Conservation (phyloP, 2,113 vertebrate genomes). For the Rhombomys opimus region DNA sequence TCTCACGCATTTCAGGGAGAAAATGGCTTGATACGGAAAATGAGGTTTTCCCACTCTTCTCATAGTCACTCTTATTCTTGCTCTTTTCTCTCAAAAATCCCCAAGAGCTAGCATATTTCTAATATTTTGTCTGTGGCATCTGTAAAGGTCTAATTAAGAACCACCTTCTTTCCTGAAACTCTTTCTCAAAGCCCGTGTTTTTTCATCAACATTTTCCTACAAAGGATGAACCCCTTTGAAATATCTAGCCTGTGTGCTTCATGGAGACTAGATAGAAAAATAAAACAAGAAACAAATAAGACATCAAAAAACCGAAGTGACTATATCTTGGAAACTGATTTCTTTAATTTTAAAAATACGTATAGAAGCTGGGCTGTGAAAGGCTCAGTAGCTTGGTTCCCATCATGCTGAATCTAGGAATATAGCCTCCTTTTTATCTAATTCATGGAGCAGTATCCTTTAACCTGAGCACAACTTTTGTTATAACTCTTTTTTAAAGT, state of each 20-base stretch:
- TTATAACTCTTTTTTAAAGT: neutral
- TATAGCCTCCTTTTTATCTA: neutral
- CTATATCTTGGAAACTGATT: neutral
- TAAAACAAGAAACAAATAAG: slow-evolving; percentile 49
- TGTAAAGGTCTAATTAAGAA: neutral
- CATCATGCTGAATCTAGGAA: neutral
- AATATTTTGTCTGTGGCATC: neutral
- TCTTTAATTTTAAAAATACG: neutral
- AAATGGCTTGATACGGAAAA: neutral
- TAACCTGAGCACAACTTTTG: neutral
- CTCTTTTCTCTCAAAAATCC: neutral
- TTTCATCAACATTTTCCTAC: neutral
- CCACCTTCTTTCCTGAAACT: neutral
- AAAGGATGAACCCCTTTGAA: neutral
- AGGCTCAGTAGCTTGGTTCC: neutral
- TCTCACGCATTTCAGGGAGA: neutral
- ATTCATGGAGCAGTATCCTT: neutral
- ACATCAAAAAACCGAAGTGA: neutral
- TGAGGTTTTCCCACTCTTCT: neutral
- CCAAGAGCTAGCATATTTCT: neutral
- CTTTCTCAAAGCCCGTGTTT: neutral
- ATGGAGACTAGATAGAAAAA: neutral
- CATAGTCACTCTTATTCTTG: neutral
- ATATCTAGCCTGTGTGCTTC: neutral
- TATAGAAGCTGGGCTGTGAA: neutral